Conservation (phyloP, 2,113 vertebrate genomes). For the Jacana jacana region DNA sequence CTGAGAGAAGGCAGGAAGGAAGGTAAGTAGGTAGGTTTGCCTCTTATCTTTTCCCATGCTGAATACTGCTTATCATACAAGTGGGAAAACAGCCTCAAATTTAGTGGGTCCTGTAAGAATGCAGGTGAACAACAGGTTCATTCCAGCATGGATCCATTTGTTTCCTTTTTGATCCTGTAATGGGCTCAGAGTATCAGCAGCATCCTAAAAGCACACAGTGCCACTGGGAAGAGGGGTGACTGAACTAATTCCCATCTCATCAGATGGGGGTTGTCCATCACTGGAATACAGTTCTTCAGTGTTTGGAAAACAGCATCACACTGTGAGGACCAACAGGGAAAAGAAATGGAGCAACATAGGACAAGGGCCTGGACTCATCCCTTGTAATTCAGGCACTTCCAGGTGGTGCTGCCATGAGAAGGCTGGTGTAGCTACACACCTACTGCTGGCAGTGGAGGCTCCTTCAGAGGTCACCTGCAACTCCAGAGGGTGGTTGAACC, state of each 20-base stretch:
- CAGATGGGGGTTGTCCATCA: background rate
- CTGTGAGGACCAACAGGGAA: background rate
- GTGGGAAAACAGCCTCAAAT: background rate
- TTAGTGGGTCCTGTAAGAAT: background rate
- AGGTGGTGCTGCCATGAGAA: background rate
- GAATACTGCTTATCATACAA: background rate
- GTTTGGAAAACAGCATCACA: background rate
- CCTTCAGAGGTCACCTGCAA: background rate
- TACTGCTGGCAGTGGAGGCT: background rate
- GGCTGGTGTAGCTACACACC: background rate
- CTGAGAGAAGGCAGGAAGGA: background rate
- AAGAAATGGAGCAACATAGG: background rate
- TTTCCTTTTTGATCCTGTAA: background rate
- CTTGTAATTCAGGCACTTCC: background rate
- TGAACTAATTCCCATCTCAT: background rate
- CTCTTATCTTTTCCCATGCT: background rate
- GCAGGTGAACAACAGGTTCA: background rate
- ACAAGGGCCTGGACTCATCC: background rate
- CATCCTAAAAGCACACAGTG: background rate
- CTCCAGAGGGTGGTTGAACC: background rate
- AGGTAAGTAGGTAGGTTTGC: background rate
- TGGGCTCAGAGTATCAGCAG: background rate
- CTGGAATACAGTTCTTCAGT: background rate
- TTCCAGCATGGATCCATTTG: background rate
- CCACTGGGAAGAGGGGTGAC: rapidly evolving